Conservation (phyloP, 2,113 vertebrate species). For the Ictidomys tridecemlineatus region DNA sequence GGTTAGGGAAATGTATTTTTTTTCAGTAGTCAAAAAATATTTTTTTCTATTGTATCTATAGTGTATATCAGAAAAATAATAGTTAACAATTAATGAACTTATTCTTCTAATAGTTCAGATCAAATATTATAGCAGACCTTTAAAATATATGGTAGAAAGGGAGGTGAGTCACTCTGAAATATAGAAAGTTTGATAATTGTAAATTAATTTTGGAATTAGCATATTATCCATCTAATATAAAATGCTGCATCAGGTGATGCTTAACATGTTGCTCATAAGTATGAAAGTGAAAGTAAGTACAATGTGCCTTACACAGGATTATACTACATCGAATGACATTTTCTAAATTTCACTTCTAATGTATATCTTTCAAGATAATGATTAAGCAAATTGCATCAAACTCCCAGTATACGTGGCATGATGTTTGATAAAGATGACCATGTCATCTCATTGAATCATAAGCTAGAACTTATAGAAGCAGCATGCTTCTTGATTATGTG, state of each 20-base stretch:
- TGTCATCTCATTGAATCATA: background rate
- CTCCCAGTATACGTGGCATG: background rate
- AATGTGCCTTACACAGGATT: background rate
- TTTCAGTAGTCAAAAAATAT: background rate
- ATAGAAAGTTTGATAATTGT: background rate
- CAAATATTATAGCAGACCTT: background rate
- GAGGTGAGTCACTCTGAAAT: background rate
- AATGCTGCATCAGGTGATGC: background rate
- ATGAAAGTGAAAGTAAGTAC: background rate
- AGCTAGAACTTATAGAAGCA: background rate
- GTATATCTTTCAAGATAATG: background rate
- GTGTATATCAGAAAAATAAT: background rate
- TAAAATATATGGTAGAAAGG: background rate
- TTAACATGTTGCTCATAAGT: background rate
- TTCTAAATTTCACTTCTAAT: conserved; percentile 1
- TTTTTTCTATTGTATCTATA: background rate
- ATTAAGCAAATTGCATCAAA: background rate
- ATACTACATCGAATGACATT: background rate
- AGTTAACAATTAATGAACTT: background rate
- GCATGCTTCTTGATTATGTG: conserved; percentile 37
- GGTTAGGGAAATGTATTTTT: background rate
- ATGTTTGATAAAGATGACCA: conserved; percentile 30
- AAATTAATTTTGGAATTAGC: background rate
- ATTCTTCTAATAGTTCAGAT: background rate
- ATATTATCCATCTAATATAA: background rate